phyloP scores from a whole-genome alignment of 2,888 invertebrate species.

The Apoda limacodes region DNA sequence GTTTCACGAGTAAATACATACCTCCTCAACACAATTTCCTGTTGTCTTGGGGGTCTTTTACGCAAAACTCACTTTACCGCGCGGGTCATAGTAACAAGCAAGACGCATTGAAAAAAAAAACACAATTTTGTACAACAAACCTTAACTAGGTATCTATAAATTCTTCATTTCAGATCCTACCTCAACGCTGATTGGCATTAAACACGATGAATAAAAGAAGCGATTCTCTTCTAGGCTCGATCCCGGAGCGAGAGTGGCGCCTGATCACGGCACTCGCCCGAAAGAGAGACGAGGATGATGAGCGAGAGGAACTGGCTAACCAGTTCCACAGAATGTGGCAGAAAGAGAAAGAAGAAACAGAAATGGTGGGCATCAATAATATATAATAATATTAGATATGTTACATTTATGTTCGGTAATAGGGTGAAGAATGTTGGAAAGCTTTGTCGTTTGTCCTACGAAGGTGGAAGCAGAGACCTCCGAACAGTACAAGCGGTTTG shows the following conservation, averaged over 20 bases:
- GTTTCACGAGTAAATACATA: no score
- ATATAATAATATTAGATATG: neutral
- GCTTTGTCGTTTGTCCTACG: neutral
- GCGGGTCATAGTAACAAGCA: no score
- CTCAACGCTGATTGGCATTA: no score
- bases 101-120: no score
- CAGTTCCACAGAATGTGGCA: slow-evolving; percentile 61
- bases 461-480: slow-evolving; percentile 51
- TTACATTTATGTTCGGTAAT: neutral
- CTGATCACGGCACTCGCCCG: slow-evolving; percentile 56
- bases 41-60: no score
- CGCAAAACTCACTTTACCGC: no score
- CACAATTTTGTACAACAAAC: no score
- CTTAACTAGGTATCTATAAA: no score
- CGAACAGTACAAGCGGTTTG: slow-evolving; percentile 56
- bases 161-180: no score
- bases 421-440: no score
- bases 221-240: slow-evolving; percentile 31
- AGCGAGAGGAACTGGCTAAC: slow-evolving; percentile 53
- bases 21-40: no score
- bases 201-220: no score
- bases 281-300: slow-evolving; percentile 52
- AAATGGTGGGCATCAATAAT: slow-evolving; percentile 27
- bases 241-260: slow-evolving; percentile 61
- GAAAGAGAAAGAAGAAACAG: slow-evolving; percentile 47